Conservation (phyloP, 2,797 vertebrate genomes). For the Squalus acanthias region DNA sequence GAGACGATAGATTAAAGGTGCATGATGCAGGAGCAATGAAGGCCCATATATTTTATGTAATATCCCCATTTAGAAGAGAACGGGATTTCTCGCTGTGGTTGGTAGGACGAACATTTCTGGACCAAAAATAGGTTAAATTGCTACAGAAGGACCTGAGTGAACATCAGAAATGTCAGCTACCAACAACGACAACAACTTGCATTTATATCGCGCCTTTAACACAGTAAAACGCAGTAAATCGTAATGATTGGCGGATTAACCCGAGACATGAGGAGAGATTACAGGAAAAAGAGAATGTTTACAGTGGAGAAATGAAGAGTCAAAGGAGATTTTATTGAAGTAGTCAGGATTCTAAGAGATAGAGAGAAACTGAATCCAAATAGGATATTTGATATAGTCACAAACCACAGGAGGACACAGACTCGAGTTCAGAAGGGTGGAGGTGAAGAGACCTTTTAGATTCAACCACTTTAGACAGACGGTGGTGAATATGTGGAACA, state of each 20-base stretch:
- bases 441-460: background rate
- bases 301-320: background rate
- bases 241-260: background rate
- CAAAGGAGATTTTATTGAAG: background rate
- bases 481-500: background rate
- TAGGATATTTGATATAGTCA: background rate
- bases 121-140: background rate
- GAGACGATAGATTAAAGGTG: background rate
- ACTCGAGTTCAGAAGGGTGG: background rate
- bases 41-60: background rate
- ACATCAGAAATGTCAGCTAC: background rate
- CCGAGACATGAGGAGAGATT: background rate
- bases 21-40: background rate
- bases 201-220: background rate
- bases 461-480: background rate
- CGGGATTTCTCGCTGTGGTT: background rate
- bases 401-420: background rate
- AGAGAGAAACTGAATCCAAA: background rate
- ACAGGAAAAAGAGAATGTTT: background rate
- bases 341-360: no score
- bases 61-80: background rate
- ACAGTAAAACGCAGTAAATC: background rate
- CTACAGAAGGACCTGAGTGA: background rate
- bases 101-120: background rate
- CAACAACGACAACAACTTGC: no score